Evolutionary conservation across 1,140 invertebrate genomes (phyloP).

Genomic region (Hyles euphorbiae): DNA sequence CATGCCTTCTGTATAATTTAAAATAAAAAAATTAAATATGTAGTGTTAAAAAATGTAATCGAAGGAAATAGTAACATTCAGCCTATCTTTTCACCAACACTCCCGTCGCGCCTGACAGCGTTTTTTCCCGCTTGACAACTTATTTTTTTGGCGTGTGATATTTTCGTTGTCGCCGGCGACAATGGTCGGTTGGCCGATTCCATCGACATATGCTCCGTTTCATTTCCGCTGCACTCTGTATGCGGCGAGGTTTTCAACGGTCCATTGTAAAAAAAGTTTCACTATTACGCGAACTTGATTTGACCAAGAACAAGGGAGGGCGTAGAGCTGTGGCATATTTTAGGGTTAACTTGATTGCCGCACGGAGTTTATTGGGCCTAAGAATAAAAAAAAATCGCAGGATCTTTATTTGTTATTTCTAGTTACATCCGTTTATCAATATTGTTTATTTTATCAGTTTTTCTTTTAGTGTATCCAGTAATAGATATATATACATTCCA

Average conservation of each 20-base stretch:
- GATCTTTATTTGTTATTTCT: background rate
- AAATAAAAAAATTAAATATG: too few species aligned
- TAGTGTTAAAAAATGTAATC: too few species aligned
- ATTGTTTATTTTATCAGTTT: background rate
- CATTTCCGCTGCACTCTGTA: slow-evolving; percentile 59
- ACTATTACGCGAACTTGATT: slow-evolving; percentile 72
- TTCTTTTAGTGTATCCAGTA: too few species aligned
- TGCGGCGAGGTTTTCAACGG: slow-evolving; percentile 42
- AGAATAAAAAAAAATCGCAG: too few species aligned
- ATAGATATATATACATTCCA: too few species aligned
- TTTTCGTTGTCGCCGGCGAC: slow-evolving; percentile 15
- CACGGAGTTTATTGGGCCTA: too few species aligned
- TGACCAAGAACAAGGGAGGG: slow-evolving; percentile 38
- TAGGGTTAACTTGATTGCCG: background rate
- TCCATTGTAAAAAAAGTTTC: slow-evolving; percentile 61
- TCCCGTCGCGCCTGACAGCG: background rate
- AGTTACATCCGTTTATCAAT: background rate
- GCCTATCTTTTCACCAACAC: too few species aligned
- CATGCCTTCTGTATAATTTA: too few species aligned
- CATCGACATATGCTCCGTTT: slow-evolving; percentile 58
- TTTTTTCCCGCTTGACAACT: slow-evolving; percentile 23
- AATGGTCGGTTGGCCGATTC: slow-evolving; percentile 43
- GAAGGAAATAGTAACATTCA: too few species aligned
- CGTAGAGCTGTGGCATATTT: slow-evolving; percentile 16
- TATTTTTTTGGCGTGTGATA: slow-evolving; percentile 3